Base-by-base conservation (phyloP, 2,888 invertebrate species). In the Amphipyra tragopoginis region DNA sequence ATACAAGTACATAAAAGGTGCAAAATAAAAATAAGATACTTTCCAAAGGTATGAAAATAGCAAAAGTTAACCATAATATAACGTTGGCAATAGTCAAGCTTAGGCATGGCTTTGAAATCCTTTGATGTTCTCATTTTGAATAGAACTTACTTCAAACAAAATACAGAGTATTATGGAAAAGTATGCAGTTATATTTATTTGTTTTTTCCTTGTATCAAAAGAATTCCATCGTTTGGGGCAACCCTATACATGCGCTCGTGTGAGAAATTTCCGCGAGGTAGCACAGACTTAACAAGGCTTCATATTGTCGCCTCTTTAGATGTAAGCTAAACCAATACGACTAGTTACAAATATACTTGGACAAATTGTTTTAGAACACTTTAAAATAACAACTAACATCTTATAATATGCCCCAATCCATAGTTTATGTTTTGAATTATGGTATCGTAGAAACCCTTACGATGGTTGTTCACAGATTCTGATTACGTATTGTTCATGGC, bases 201-300 rank as follows among this genome's bases (percentile, higher is more conserved):
- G 49, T 59, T 69, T 64, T 53, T 62, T 61, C 65, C 55, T 58
- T 64, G 48, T 67, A 50, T 63, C 68, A 75, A 71, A 73, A 70
- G 54, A 67, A 65, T 75, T 76, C 53, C 43, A 48, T 53, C 54
- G 49, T 66, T 51, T 50, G 34, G 26, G 75, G 58, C 77, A 81
- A 57, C 82, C 80, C 75, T 80, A 67, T 66, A 71, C 56, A 62
- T 63, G 66, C 65, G 64, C 72, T 77, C 65, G 75, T 69, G 74
- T 66, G 70, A 80, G 80, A 77, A 78, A 72, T 88, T 90, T 88
- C 88, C 87, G 77, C 85, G 67, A 86, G 87, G 80, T 57, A 84
- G 87, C 86, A 87, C 89, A 87, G 84, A 90, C 88, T 89, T 90
- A 90, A 90, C 90, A 87, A 90, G 87, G 77, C 84, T 84, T 79